Percentiles rank a stretch among this genome's conserved stretches.
These are phyloP conservation scores for Valencia hispanica DNA, from an alignment of 2,797 vertebrate species.

Conservation along the genomic window DNA sequence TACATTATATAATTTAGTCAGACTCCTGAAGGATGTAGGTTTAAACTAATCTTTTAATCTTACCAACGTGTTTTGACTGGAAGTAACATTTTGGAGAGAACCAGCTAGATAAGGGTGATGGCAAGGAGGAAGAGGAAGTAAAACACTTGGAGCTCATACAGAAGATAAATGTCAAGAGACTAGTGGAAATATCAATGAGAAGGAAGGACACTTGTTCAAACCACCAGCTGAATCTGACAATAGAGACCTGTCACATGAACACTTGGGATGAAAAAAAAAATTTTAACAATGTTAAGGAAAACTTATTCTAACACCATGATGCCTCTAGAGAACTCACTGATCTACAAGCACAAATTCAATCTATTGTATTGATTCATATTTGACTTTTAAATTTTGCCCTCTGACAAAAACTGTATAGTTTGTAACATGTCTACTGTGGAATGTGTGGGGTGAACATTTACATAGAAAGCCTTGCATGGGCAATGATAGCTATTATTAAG, in stretches of 20 bases:
- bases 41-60: background rate
- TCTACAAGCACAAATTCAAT: constrained; percentile 74
- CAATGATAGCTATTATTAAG: constrained; percentile 35
- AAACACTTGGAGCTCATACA: background rate
- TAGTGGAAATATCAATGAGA: background rate
- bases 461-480: constrained; percentile 31
- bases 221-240: constrained; percentile 1
- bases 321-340: constrained; percentile 59
- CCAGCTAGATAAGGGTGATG: background rate
- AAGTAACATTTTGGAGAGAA: background rate
- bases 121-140: background rate
- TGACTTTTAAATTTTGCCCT: constrained; percentile 80
- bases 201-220: constrained; percentile 7
- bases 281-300: background rate
- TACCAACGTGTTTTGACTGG: background rate
- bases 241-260: background rate
- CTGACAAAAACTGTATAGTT: constrained; percentile 63
- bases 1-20: background rate
- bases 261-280: constrained; percentile 6
- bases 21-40: background rate
- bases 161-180: background rate
- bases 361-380: constrained; percentile 76
- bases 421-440: constrained; percentile 45
- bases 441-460: constrained; percentile 64
- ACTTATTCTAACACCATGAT: constrained; percentile 2